A percentile compares a stretch with the other conserved stretches of the same genome.
Evolutionary conservation across 2,888 invertebrate species (phyloP).

Genomic region (Amphimallon solstitiale): DNA sequence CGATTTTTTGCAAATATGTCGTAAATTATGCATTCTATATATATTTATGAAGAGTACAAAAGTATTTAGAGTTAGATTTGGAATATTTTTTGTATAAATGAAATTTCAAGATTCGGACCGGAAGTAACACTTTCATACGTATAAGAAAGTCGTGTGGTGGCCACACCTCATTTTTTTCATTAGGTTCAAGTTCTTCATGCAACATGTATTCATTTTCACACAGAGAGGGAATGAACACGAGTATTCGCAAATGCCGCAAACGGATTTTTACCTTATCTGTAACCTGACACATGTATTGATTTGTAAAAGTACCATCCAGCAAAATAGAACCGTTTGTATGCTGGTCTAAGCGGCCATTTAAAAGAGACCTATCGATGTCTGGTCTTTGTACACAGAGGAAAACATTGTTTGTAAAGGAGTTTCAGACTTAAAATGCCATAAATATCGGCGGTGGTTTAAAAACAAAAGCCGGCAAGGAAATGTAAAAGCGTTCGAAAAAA

Average conservation of each 20-base stretch:
- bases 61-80: too few species aligned
- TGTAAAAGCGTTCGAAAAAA: background rate
- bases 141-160: too few species aligned
- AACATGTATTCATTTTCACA: background rate
- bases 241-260: background rate
- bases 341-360: background rate
- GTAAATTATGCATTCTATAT: too few species aligned
- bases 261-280: conserved; percentile 18
- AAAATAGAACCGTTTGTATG: conserved; percentile 15
- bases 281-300: conserved; percentile 24
- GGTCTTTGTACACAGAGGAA: background rate
- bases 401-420: conserved; percentile 24
- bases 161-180: too few species aligned
- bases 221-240: background rate
- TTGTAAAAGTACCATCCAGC: conserved; percentile 11
- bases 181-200: too few species aligned
- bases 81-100: too few species aligned
- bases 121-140: too few species aligned
- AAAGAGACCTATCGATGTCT: background rate
- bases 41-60: too few species aligned
- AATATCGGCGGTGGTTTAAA: conserved; percentile 15
- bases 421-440: conserved; percentile 10
- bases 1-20: too few species aligned
- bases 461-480: conserved; percentile 2
- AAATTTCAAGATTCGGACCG: too few species aligned